Conservation (phyloP, 2,888 invertebrate species). For the Hypomecis atomaria region DNA sequence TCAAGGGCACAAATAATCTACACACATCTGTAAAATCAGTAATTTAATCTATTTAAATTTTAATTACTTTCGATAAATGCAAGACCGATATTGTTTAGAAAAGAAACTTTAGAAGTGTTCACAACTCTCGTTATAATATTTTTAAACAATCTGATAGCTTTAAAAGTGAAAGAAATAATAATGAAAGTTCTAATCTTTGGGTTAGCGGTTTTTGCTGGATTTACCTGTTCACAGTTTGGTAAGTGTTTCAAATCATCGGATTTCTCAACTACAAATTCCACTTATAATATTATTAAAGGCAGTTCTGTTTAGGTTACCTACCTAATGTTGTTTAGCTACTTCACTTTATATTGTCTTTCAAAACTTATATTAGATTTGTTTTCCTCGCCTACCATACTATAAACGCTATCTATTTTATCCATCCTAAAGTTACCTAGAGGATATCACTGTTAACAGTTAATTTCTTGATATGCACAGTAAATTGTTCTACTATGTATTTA, state of each 20-base stretch:
- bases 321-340: no score
- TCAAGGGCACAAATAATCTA: neutral
- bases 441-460: no score
- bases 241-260: slow-evolving; percentile 5
- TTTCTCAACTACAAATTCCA: no score
- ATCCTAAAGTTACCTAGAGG: no score
- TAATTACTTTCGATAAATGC: slow-evolving; percentile 1
- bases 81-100: neutral
- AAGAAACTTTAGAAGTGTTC: neutral
- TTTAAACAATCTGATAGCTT: neutral
- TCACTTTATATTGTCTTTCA: no score
- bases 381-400: no score
- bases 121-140: neutral
- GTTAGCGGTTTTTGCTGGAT: slow-evolving; percentile 11
- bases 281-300: no score
- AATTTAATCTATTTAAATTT: neutral
- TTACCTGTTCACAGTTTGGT: slow-evolving; percentile 23
- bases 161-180: neutral
- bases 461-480: no score
- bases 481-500: no score
- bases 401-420: no score
- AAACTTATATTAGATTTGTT: no score
- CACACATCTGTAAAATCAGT: neutral
- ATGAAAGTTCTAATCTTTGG: slow-evolving; percentile 26
- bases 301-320: no score